A percentile compares a stretch with the other conserved stretches of the same genome.
phyloP scores from a whole-genome alignment of 2,113 vertebrate genomes.

The Rhinichthys klamathensis region DNA sequence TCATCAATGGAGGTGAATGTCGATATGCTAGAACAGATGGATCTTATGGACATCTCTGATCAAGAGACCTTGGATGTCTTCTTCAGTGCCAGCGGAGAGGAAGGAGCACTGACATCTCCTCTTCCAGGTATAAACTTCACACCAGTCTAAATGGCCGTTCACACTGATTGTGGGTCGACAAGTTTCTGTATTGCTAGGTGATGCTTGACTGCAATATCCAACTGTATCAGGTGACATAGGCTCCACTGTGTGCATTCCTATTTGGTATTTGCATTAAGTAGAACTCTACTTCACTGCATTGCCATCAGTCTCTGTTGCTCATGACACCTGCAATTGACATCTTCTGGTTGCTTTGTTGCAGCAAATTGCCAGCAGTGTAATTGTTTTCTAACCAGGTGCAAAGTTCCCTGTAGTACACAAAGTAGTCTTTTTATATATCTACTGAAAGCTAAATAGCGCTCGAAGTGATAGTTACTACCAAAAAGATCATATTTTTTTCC shows the following conservation, averaged over 20 bases:
- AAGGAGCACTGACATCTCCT: slow-evolving; percentile 69
- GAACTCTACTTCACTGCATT: background rate
- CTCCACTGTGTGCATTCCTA: background rate
- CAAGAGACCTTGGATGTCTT: slow-evolving; percentile 92
- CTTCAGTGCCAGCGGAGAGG: slow-evolving; percentile 84
- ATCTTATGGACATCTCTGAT: slow-evolving; percentile 89
- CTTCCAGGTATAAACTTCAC: slow-evolving; percentile 74
- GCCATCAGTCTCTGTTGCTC: background rate
- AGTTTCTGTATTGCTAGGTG: background rate
- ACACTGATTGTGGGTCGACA: no score
- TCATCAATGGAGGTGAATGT: slow-evolving; percentile 98
- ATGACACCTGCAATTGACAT: background rate
- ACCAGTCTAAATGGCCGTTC: background rate
- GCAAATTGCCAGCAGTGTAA: background rate
- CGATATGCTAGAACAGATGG: slow-evolving; percentile 93
- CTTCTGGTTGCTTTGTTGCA: background rate
- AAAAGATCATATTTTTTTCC: background rate
- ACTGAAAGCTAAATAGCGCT: background rate
- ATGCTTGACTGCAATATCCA: background rate
- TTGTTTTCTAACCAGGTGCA: background rate
- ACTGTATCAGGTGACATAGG: background rate
- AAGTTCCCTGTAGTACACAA: background rate
- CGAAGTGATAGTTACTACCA: background rate
- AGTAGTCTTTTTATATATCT: background rate
- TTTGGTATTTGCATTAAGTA: background rate